Evolutionary conservation across 1,140 invertebrate genomes (phyloP), one percentile per base, ranked within the genome.

Genomic region (Daktulosphaira vitifoliae): DNA sequence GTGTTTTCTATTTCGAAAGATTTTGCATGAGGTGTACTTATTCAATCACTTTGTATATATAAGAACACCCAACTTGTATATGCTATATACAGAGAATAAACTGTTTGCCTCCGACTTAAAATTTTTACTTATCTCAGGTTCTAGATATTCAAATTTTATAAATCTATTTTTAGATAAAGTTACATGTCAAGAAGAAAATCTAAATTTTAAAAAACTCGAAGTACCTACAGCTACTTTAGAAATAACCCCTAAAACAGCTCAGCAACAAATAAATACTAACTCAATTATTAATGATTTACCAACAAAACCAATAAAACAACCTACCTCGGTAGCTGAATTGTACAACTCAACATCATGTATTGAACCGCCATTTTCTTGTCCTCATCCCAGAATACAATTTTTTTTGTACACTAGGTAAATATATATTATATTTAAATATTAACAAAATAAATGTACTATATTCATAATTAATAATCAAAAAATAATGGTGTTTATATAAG

Each of bases 301-400:
- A 39, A 11, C 48, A n/a, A 53, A 66, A 49, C 52, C 56, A 54
- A 26, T 49, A 33, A 44, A 33, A 13, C 66, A 33, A 11, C 62
- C 67, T 81, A 71, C 20, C 9, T 80, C 80, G 5, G 72, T 86
- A 0, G 75, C 78, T 68, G 85, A 87, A 70, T 76, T 90, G 2
- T 87, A 85, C 70, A 87, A 89, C 71, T 89, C 85, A 3, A 82
- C 83, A 3, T 90, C 88, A 5, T 90, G 88, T 71, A 82, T 89
- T n/a, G 83, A 84, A 68, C 86, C 84, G 33, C 88, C 88, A 0
- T 89, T 80, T 73, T 79, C 77, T 54, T 90, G 88, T 76, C 88
- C 88, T 1, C 87, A 90, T 76, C 84, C 84, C 4, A 83, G 84
- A 72, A 90, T 90, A 69, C 81, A 89, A 69, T 89, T 88, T 73